phyloP scores from a whole-genome alignment of 2,113 vertebrate genomes.

The Platycercus adscitus region DNA sequence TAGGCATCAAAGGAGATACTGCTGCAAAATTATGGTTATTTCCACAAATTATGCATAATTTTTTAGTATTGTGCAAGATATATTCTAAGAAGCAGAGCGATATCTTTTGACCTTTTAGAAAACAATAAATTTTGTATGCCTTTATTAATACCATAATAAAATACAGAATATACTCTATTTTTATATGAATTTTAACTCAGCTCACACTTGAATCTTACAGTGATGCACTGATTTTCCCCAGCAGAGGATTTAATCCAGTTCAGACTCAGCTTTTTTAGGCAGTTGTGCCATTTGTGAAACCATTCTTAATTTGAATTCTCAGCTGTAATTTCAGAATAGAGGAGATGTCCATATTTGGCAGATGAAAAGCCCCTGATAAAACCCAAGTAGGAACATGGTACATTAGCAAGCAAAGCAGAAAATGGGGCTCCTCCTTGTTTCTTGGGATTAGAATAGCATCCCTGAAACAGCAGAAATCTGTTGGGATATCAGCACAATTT shows the following conservation, averaged over 20 bases:
- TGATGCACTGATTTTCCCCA: neutral
- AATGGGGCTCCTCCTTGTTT: constrained; percentile 29
- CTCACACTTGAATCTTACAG: neutral
- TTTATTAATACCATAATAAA: constrained; percentile 48
- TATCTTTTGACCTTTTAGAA: constrained; percentile 52
- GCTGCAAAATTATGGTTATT: neutral
- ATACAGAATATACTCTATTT: neutral
- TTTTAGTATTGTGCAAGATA: constrained; percentile 34
- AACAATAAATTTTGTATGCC: constrained; percentile 12
- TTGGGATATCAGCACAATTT: constrained; percentile 61
- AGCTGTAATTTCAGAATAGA: neutral
- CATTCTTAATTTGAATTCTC: constrained; percentile 5
- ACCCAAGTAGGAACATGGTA: neutral
- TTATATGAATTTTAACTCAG: constrained; percentile 11
- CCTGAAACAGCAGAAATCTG: constrained; percentile 48
- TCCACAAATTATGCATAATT: neutral
- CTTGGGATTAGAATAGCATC: constrained; percentile 51
- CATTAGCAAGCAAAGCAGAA: constrained; percentile 1
- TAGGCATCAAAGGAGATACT: neutral
- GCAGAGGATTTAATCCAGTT: neutral
- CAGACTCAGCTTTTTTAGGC: constrained; percentile 21
- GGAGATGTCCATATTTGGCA: neutral
- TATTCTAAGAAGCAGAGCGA: neutral
- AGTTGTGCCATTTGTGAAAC: neutral
- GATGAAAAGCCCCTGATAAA: constrained; percentile 24